Evolutionary conservation across 2,113 vertebrate genomes (phyloP).

Genomic region (Ailuropoda melanoleuca): DNA sequence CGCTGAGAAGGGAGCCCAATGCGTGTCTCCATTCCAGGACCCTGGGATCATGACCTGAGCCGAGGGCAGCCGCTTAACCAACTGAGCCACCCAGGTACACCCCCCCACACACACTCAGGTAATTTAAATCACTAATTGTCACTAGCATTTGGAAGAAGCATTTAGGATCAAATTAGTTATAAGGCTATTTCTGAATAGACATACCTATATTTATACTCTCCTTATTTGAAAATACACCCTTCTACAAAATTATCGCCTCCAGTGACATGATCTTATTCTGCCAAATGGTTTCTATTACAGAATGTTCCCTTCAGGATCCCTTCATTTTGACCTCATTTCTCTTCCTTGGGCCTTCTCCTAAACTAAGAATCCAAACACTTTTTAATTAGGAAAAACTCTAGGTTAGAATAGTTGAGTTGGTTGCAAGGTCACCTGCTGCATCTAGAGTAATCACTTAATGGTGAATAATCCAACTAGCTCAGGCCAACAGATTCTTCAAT

Average conservation of each 20-base stretch:
- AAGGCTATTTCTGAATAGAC: conserved; percentile 35
- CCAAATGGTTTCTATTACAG: background rate
- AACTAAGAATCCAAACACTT: conserved; percentile 66
- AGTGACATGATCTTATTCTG: conserved; percentile 42
- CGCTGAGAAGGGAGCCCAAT: no score
- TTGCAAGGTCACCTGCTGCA: conserved; percentile 62
- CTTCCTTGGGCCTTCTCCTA: conserved; percentile 7
- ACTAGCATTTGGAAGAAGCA: conserved; percentile 15
- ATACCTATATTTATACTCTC: background rate
- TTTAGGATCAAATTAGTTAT: conserved; percentile 48
- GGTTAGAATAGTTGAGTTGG: conserved; percentile 46
- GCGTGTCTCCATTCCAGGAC: no score
- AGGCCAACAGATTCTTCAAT: conserved; percentile 44
- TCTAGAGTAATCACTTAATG: conserved; percentile 75
- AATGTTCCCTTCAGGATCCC: background rate
- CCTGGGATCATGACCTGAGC: no score
- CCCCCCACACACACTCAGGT: background rate
- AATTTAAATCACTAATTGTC: conserved; percentile 29
- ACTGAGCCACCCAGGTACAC: no score
- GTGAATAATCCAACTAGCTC: conserved; percentile 2
- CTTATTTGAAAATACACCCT: conserved; percentile 31
- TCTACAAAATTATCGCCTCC: conserved; percentile 48
- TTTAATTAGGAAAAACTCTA: conserved; percentile 65
- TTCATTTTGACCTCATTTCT: conserved; percentile 43
- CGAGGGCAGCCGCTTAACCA: no score